Conservation (phyloP, 2,888 invertebrate genomes). For the Lasioglossum calceatum region DNA sequence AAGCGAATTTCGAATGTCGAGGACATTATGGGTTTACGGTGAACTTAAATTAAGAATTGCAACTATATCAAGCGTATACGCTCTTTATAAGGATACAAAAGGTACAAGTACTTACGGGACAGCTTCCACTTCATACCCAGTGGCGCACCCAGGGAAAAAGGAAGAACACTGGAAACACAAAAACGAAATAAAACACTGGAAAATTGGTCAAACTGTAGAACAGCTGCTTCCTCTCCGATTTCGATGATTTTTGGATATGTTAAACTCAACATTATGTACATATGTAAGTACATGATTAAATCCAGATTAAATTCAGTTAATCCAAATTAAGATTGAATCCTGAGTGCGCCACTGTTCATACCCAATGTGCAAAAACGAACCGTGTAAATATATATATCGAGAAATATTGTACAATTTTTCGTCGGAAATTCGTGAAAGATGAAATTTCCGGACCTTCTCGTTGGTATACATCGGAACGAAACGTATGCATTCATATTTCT, state of each 20-base stretch:
- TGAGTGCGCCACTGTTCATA: no score
- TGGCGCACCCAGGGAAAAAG: no score
- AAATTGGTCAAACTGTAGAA: no score
- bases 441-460: neutral
- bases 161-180: no score
- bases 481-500: neutral
- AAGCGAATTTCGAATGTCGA: neutral
- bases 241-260: no score
- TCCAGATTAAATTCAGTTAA: no score
- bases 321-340: no score
- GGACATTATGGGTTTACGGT: neutral
- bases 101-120: neutral
- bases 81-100: neutral
- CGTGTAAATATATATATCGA: slow-evolving; percentile 4
- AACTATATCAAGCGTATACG: neutral
- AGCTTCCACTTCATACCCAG: neutral
- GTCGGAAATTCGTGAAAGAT: neutral
- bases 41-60: slow-evolving; percentile 3
- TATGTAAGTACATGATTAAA: no score
- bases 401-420: neutral
- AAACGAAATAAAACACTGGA: no score
- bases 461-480: neutral
- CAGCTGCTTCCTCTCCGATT: no score
- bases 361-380: neutral
- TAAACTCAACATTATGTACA: no score